These are phyloP conservation scores for Merluccius polli DNA, from an alignment of 2,797 vertebrate species.

Conservation along the genomic window DNA sequence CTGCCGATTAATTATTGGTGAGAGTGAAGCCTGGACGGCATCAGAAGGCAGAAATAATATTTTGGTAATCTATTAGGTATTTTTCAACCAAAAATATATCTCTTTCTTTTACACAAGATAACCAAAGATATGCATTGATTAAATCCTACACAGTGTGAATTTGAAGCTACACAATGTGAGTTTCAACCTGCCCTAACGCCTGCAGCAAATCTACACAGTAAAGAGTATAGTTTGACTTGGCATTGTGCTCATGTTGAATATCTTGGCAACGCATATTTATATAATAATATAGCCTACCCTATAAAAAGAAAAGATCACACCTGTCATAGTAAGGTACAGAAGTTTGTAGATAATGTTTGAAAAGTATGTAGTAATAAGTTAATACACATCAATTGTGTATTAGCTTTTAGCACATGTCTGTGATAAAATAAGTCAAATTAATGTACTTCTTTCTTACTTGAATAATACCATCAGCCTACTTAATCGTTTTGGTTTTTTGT, in stretches of 20 bases:
- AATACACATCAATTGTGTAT: not conserved
- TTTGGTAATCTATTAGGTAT: too few species aligned
- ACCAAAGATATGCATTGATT: not conserved
- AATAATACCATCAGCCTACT: not conserved
- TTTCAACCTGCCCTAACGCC: too few species aligned
- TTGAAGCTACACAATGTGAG: too few species aligned
- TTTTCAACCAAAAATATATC: too few species aligned
- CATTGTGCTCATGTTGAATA: not conserved
- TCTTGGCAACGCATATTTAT: constrained; percentile 1
- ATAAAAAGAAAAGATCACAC: constrained; percentile 43
- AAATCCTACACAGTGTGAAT: too few species aligned
- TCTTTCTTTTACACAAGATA: not conserved
- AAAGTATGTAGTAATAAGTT: not conserved
- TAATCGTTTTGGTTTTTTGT: constrained; percentile 5
- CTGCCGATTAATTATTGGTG: not conserved
- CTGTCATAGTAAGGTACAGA: constrained; percentile 47
- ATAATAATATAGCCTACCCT: constrained; percentile 35
- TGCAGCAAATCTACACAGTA: not conserved
- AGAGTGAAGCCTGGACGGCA: too few species aligned
- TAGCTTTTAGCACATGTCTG: not conserved
- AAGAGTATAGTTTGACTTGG: not conserved
- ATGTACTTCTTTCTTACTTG: not conserved
- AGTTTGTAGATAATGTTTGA: too few species aligned
- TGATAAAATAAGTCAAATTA: not conserved
- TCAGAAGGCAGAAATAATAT: not conserved